Conservation (phyloP, 1,140 invertebrate species). For the Zaprionus kolodkinae region DNA sequence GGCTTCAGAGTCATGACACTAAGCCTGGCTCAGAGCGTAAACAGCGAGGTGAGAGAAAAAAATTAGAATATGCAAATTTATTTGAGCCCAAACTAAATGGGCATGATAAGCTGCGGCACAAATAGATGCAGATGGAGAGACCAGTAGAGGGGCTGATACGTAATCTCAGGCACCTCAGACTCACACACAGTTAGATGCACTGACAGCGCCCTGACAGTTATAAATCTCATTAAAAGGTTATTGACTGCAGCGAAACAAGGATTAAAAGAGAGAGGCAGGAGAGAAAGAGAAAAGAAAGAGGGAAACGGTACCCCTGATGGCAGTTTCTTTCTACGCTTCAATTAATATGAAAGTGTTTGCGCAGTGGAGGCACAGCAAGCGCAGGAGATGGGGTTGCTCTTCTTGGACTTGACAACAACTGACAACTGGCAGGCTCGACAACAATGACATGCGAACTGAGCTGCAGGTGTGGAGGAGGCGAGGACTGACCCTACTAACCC, state of each 20-base stretch:
- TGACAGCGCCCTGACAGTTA: constrained; percentile 57
- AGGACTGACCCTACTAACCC: constrained; percentile 36
- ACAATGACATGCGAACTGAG: constrained; percentile 47
- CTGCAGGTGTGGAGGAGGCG: too few relatives aligned
- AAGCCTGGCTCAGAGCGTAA: constrained; percentile 53
- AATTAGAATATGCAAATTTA: constrained; percentile 76
- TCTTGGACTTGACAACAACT: constrained; percentile 54
- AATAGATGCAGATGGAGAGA: constrained; percentile 37
- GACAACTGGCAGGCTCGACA: constrained; percentile 49
- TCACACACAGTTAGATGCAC: constrained; percentile 22
- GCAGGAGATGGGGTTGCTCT: background rate
- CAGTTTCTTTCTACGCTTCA: constrained; percentile 79
- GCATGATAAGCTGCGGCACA: constrained; percentile 64
- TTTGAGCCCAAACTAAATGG: constrained; percentile 73
- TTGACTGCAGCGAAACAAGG: constrained; percentile 69
- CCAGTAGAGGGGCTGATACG: constrained; percentile 30
- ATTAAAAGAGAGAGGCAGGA: constrained; percentile 48
- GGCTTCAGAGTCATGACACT: constrained; percentile 56
- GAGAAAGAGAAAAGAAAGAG: constrained; percentile 20
- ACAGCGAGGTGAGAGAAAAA: constrained; percentile 31
- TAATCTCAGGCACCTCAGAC: constrained; percentile 69
- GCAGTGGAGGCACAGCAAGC: constrained; percentile 7
- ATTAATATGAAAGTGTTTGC: constrained; percentile 81
- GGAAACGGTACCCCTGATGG: constrained; percentile 36
- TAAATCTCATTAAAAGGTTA: constrained; percentile 83